Conservation (phyloP, 2,113 vertebrate genomes). For the Gila orcuttii region DNA sequence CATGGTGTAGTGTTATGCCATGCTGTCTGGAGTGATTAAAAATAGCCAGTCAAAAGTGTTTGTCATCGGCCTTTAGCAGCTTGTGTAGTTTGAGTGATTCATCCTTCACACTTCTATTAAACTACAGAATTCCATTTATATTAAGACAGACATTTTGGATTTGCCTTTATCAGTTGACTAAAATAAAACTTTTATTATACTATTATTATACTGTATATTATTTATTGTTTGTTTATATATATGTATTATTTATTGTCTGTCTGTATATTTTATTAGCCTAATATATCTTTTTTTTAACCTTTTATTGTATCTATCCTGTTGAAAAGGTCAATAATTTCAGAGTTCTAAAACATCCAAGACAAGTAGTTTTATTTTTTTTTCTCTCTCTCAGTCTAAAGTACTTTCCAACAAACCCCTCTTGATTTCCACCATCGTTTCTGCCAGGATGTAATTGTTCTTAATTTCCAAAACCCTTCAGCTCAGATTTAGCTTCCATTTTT, state of each 20-base stretch:
- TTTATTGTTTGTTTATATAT: no score
- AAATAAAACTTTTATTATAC: no score
- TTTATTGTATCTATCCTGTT: background rate
- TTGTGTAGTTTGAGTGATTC: conserved; percentile 41
- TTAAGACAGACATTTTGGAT: background rate
- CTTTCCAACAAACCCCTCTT: background rate
- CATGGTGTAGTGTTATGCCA: background rate
- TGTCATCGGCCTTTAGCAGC: conserved; percentile 38
- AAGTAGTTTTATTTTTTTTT: no score
- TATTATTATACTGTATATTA: no score
- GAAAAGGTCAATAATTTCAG: background rate
- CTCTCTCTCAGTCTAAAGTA: background rate
- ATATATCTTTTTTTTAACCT: background rate
- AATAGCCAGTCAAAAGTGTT: conserved; percentile 6
- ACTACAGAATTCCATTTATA: background rate
- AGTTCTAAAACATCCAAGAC: background rate
- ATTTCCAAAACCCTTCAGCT: background rate
- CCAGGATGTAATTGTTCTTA: conserved; percentile 24
- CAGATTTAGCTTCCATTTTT: conserved; percentile 19
- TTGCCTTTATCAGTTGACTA: no score
- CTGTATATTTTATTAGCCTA: background rate
- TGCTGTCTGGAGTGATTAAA: conserved; percentile 5
- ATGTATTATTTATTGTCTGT: background rate
- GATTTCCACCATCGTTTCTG: background rate
- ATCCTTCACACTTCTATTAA: background rate